A percentile compares a stretch with the other conserved stretches of the same genome.
phyloP scores from a whole-genome alignment of 1,140 invertebrate genomes.

The Heliconius himera region DNA sequence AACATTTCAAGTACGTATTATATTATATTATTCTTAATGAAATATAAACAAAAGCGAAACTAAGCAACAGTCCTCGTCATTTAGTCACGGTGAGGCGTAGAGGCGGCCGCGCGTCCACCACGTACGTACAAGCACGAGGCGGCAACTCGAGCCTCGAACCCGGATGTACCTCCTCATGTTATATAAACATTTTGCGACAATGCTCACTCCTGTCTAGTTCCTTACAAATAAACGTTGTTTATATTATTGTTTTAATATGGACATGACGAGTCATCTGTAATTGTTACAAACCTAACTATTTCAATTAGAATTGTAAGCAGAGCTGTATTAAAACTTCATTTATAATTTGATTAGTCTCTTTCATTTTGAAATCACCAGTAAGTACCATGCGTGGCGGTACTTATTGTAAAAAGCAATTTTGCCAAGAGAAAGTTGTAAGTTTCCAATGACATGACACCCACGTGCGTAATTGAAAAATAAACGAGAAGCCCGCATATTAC shows the following conservation, averaged over 20 bases:
- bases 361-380: no score
- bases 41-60: neutral
- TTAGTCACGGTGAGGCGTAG: neutral
- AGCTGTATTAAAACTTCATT: no score
- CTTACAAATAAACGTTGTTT: neutral
- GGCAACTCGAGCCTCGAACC: constrained; percentile 35
- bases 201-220: neutral
- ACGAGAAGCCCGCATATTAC: constrained; percentile 12
- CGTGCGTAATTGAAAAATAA: constrained; percentile 3
- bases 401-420: neutral
- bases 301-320: no score
- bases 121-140: neutral
- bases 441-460: no score
- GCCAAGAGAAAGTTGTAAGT: neutral
- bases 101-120: neutral
- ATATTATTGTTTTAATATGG: neutral
- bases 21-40: neutral
- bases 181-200: neutral
- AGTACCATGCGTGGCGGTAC: no score
- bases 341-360: no score
- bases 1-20: neutral
- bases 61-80: neutral
- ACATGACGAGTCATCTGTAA: neutral
- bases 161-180: constrained; percentile 26
- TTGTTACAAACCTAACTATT: no score